Evolutionary conservation across 2,888 invertebrate genomes (phyloP), one percentile per base, ranked within the genome.

Genomic region (Nycteola revayana): DNA sequence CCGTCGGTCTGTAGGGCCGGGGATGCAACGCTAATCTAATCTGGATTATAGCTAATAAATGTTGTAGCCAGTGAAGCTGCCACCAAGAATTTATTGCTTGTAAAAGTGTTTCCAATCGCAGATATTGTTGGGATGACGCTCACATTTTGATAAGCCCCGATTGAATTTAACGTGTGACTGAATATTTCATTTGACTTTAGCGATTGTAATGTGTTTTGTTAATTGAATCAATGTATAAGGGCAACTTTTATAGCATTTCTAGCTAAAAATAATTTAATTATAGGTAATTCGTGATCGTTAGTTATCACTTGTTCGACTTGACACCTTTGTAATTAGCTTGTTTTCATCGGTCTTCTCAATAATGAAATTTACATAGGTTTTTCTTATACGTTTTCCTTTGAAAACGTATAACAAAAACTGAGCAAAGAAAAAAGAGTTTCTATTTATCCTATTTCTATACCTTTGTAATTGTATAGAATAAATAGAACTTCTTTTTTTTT

Each of bases 81-180:
- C 72, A 72, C 76, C 74, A 76, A 72, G 66, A 85, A 86, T 88
- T 87, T 88, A 87, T 88, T 71, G 87, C 87, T 86, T 86, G 86
- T 85, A 87, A 87, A 88, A 87, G 86, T 88, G 85, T 87, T 86
- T 85, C 85, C 85, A 87, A 88, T 87, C 82, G 86, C 60, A 73
- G 78, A 74, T 76, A 85, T 80, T 75, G 83, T 71, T 65, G 60
- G 75, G 74, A 72, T 78, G 79, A 78, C 74, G 71, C 67, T 57
- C 55, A 65, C 56, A 64, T 70, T 77, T 71, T 70, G 69, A 66
- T 67, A 60, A 66, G 67, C 63, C 62, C 64, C 76, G 77, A 87
- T 87, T 87, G 82, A 86, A 86, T 85, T 85, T 84, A 72, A 72
- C 78, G 73, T 76, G 70, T 70, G 69, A 74, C 66, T 77, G 75